Percentiles rank a stretch among this genome's conserved stretches.
Conservation (phyloP, 2,113 vertebrate genomes). For the Cavia aperea region DNA sequence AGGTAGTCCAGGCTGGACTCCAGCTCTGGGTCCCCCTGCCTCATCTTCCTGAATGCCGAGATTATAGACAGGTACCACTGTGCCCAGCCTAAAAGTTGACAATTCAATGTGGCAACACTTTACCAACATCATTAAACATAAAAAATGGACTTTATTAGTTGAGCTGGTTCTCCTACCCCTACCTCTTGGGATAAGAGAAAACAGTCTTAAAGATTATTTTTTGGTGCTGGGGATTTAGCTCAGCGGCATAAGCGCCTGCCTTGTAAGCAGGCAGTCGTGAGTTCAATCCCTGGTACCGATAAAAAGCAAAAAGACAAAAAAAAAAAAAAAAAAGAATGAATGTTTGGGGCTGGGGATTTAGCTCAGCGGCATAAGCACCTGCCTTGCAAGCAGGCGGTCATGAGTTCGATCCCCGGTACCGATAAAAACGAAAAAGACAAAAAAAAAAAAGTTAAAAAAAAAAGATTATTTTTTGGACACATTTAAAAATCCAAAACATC, state of each 20-base stretch:
- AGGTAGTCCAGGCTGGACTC: neutral
- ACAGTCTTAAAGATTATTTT: neutral
- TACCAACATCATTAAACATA: neutral
- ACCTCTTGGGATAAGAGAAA: neutral
- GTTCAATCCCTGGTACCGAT: too few species aligned
- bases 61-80: neutral
- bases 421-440: too few species aligned
- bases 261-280: too few species aligned
- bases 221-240: too few species aligned
- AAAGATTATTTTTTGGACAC: neutral
- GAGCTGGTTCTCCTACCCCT: neutral
- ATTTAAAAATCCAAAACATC: conserved; percentile 19
- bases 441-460: too few species aligned
- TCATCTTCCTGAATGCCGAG: neutral
- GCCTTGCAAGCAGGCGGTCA: too few species aligned
- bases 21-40: neutral
- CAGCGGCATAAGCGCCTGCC: too few species aligned
- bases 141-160: neutral
- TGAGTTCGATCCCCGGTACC: too few species aligned
- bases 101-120: neutral
- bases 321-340: too few species aligned
- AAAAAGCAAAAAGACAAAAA: too few species aligned
- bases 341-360: too few species aligned
- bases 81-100: neutral
- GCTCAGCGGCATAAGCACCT: too few species aligned